A percentile compares a stretch with the other conserved stretches of the same genome.
Conservation (phyloP, 2,888 invertebrate genomes). For the Agonopterix alstromeriana region DNA sequence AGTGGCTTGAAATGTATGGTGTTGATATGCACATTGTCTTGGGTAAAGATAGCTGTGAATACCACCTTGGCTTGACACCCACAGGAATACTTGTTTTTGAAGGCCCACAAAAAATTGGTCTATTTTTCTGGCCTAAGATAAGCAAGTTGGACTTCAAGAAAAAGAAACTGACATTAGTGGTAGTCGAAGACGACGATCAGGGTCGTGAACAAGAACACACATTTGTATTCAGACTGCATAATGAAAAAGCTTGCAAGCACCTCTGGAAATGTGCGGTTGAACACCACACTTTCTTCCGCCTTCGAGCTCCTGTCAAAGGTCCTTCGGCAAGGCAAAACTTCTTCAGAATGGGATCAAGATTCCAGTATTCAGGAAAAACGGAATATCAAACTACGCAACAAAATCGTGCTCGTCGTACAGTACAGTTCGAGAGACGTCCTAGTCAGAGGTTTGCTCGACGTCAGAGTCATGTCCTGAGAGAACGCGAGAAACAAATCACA, state of each 20-base stretch:
- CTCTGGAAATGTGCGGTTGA: constrained; percentile 99
- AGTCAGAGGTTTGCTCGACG: constrained; percentile 97
- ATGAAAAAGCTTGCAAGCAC: constrained; percentile 99
- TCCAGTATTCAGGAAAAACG: constrained; percentile 95
- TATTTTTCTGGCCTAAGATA: constrained; percentile 99
- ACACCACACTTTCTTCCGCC: constrained; percentile 98
- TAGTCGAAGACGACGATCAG: constrained; percentile 99
- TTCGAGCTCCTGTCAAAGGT: constrained; percentile 92
- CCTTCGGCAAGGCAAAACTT: constrained; percentile 95
- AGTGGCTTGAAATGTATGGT: constrained; percentile 99
- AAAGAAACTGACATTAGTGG: constrained; percentile 96
- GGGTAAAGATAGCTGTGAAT: constrained; percentile 97
- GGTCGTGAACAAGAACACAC: constrained; percentile 98
- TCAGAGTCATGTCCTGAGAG: constrained; percentile 91
- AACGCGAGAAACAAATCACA: constrained; percentile 80
- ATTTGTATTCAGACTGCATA: constrained; percentile 96
- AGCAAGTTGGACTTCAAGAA: constrained; percentile 98
- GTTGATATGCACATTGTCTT: constrained; percentile 99
- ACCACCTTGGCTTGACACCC: constrained; percentile 97
- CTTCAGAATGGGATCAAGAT: constrained; percentile 98
- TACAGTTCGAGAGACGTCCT: constrained; percentile 96
- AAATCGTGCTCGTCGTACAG: constrained; percentile 92
- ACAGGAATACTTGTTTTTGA: constrained; percentile 99
- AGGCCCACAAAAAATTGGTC: constrained; percentile 95
- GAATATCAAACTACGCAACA: constrained; percentile 98